Base-by-base conservation (phyloP, 2,797 vertebrate species). In the Molossus alvarezi region DNA sequence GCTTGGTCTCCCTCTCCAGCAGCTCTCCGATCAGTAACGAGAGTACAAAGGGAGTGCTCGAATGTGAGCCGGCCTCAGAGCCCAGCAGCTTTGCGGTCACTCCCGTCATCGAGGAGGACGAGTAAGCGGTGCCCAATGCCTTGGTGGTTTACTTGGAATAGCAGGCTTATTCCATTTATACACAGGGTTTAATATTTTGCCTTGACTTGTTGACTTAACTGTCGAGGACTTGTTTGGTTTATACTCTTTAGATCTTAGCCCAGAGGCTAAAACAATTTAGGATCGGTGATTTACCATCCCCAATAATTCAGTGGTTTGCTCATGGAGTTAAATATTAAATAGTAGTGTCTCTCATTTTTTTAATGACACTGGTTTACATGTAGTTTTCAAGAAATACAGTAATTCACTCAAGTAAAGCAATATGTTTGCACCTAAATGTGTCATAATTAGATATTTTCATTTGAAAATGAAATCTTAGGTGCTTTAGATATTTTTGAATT, bases 1-100 rank as follows among this genome's bases (percentile, higher is more conserved):
- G 98, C 98, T 92, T 99, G 98, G 98, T 98, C 96, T 99, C 98
- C 97, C 97, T 99, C 97, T 98, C 99, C 97, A 98, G 98, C 98
- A 98, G 97, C 98, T 98, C 99, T 85, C 98, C 99, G 80, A 97
- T 98, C 57, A 98, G 96, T 97, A 97, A 97, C 0, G 99, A 99
- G 41, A 98, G 97, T 97, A 96, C 98, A 97, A 99, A 99, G 97
- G 98, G 96, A 41, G 98, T 98, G 77, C 96, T 98, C 21, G 99
- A 99, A 85, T 99, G 98, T 12, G 99, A 99, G 72, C 97, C 97
- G 37, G 76, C 96, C 15, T 87, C 98, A 0, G 99, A 99, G 96
- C 86, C 98, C 9, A 96, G 98, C 96, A 97, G 23, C 97, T 99
- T 99, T 97, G 87, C 98, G 0, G 98, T 99, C 64, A 97, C 98